Evolutionary conservation across 1,140 invertebrate genomes (phyloP), one percentile per base, ranked within the genome.

Genomic region (Sarcophaga bullata): DNA sequence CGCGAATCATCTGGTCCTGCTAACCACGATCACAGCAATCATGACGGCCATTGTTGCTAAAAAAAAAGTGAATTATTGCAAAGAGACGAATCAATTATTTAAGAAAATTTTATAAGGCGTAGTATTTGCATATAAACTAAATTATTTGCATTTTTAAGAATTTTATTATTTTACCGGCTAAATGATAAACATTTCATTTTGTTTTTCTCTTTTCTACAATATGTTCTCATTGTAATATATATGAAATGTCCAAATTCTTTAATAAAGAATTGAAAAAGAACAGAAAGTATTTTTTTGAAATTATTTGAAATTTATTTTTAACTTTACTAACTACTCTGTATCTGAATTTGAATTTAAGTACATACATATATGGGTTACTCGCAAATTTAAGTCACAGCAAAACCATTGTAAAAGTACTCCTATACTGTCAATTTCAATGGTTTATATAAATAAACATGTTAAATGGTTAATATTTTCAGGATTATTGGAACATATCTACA

Each of bases 41-140:
- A 85, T 81, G 84, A 86, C 83, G 85, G 85, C 7, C 84, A 86
- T 75, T 86, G 85, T 81, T 86, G 85, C 54, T 86, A 76, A 82
- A 54, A 68, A 46, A 46, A 13, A 19, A 80, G 10, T 54, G 8
- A 37, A 25, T 2, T 25, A 48, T 48, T 7, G 15, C 9, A 80
- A 80, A 15, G 50, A 47, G 15, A 10, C 52, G n/a, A 47, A 54
- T 11, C 13, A 78, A 78, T 52, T 25, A 78, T n/a, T 76, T 58
- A 58, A 58, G 54, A 13, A 58, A 58, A 58, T 15, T 58, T 58
- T 72, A 68, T 68, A 72, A 7, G 3, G 75, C 17, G 48, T 78
- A 52, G 52, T 68, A 58, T 62, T 81, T 81, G 52, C 80, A 62
- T 17, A 58, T 19, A 58, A 49, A 81, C 54, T 37, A 68, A n/a